Evolutionary conservation across 2,113 vertebrate genomes (phyloP).

Genomic region (Morone chrysops): DNA sequence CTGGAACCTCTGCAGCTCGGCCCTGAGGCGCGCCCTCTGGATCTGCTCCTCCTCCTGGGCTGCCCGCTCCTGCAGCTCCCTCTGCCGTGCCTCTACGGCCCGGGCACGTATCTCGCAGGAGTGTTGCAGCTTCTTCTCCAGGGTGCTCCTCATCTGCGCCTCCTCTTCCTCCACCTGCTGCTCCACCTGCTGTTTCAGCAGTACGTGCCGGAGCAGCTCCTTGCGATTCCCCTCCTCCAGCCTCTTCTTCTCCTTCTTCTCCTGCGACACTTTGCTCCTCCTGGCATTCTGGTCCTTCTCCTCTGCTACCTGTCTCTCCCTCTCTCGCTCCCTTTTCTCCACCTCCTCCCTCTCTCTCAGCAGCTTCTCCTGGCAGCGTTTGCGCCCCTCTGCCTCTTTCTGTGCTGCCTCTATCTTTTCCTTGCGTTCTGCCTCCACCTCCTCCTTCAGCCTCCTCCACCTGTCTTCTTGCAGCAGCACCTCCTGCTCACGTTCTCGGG

Average conservation of each 20-base stretch:
- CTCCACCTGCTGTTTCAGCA: conserved; percentile 80
- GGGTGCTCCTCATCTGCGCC: conserved; percentile 61
- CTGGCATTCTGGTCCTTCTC: conserved; percentile 72
- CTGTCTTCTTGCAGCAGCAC: conserved; percentile 59
- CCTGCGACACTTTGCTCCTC: conserved; percentile 60
- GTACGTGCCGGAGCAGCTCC: conserved; percentile 79
- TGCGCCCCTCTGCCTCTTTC: conserved; percentile 64
- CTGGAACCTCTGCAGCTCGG: conserved; percentile 58
- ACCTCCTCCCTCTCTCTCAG: conserved; percentile 63
- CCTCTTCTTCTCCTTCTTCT: conserved; percentile 60
- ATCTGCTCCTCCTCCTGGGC: conserved; percentile 72
- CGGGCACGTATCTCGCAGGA: conserved; percentile 60
- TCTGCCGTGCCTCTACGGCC: conserved; percentile 51
- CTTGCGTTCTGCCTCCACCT: conserved; percentile 65
- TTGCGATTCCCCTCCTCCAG: conserved; percentile 75
- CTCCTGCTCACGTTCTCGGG: conserved; percentile 46
- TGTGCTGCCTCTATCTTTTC: conserved; percentile 49
- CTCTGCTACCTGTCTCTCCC: conserved; percentile 53
- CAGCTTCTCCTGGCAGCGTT: conserved; percentile 68
- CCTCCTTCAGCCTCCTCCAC: conserved; percentile 65
- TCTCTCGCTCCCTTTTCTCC: conserved; percentile 59
- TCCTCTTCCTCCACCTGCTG: conserved; percentile 78
- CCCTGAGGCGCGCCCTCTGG: conserved; percentile 64
- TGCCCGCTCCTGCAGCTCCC: conserved; percentile 68
- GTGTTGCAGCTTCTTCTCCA: conserved; percentile 74